Evolutionary conservation across 2,888 invertebrate species (phyloP).

Genomic region (Cybosia mesomella): DNA sequence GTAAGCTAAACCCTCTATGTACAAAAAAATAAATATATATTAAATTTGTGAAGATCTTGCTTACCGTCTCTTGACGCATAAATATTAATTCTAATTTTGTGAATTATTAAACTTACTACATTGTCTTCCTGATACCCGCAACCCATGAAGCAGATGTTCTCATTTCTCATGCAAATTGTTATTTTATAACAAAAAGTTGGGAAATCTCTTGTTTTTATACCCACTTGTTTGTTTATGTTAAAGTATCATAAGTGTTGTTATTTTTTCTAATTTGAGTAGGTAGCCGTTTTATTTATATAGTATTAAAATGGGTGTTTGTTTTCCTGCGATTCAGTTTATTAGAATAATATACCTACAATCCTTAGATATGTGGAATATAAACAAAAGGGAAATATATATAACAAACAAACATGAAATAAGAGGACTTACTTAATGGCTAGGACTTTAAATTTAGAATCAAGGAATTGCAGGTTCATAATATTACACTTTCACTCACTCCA

Average conservation of each 20-base stretch:
- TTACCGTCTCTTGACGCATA: constrained; percentile 7
- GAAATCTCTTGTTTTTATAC: constrained; percentile 59
- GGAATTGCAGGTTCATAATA: too few relatives aligned
- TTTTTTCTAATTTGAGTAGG: constrained; percentile 1
- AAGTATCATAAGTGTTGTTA: constrained; percentile 18
- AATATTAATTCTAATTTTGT: constrained; percentile 47
- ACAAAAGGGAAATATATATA: too few relatives aligned
- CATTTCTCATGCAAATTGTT: constrained; percentile 75
- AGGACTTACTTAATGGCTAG: too few relatives aligned
- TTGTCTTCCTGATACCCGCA: constrained; percentile 53
- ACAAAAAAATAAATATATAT: neutral
- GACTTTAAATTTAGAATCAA: too few relatives aligned
- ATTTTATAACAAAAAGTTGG: constrained; percentile 69
- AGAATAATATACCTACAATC: neutral
- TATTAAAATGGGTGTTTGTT: constrained; percentile 2
- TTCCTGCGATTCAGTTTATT: neutral
- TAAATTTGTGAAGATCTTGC: neutral
- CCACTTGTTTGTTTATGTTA: constrained; percentile 50
- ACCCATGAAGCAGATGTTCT: constrained; percentile 66
- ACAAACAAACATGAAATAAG: too few relatives aligned
- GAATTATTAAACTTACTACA: constrained; percentile 62
- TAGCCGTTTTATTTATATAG: neutral
- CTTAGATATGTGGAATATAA: neutral
- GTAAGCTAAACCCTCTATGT: too few relatives aligned
- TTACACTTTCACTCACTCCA: too few relatives aligned